Conservation (phyloP, 2,113 vertebrate species). For the Eudorcas thomsonii region DNA sequence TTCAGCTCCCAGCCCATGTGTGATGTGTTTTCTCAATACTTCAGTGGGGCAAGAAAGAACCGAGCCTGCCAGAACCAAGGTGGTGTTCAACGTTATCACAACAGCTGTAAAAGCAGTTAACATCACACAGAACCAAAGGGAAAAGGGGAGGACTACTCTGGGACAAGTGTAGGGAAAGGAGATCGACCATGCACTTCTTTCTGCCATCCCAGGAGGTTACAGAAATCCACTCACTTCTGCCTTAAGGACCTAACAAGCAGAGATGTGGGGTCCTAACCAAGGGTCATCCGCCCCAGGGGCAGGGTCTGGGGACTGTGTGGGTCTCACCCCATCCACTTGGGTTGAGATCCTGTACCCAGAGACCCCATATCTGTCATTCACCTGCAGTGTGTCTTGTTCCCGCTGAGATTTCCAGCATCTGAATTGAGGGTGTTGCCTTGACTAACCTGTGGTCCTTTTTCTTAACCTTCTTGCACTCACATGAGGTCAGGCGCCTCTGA, state of each 20-base stretch:
- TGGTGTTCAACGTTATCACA: not conserved
- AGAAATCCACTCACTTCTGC: not conserved
- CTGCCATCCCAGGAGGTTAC: fast-evolving
- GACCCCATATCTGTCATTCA: not conserved
- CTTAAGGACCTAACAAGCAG: not conserved
- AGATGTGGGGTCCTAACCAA: not conserved
- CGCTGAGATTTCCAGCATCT: not conserved
- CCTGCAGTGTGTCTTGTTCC: not conserved
- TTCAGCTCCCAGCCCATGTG: fast-evolving
- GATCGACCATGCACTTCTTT: fast-evolving
- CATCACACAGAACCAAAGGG: not conserved
- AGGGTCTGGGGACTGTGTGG: not conserved
- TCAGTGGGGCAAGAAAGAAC: not conserved
- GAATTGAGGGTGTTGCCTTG: not conserved
- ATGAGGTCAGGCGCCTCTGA: not conserved
- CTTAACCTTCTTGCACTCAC: not conserved
- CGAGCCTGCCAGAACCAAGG: not conserved
- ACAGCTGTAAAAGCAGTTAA: not conserved
- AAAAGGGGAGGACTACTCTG: not conserved
- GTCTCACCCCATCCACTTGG: not conserved
- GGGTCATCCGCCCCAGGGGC: not conserved
- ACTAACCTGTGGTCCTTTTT: not conserved
- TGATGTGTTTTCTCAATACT: not conserved
- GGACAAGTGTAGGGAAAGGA: not conserved
- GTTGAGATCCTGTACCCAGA: not conserved